These are phyloP conservation scores for Sinocyclocheilus anophthalmus DNA, from an alignment of 2,113 vertebrate genomes.

Conservation along the genomic window DNA sequence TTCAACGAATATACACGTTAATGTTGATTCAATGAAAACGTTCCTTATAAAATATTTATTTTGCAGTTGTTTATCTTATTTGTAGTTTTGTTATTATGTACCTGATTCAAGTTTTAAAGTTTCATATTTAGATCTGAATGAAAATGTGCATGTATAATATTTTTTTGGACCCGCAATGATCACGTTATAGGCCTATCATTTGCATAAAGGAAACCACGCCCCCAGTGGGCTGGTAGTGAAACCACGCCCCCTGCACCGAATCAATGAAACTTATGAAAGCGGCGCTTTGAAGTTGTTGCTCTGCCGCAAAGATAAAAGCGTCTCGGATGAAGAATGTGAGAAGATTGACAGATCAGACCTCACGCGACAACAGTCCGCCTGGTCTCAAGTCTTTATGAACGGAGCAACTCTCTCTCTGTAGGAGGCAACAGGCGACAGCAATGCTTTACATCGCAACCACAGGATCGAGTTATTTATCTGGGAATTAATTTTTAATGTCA, in stretches of 20 bases:
- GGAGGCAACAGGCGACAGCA: background rate
- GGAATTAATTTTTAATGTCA: slow-evolving; percentile 29
- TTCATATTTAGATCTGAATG: background rate
- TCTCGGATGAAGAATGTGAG: background rate
- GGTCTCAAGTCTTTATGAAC: background rate
- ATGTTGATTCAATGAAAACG: too few relatives aligned
- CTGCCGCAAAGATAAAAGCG: background rate
- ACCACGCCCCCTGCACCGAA: slow-evolving; percentile 12
- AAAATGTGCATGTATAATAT: background rate
- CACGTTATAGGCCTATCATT: background rate
- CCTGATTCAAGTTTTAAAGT: background rate
- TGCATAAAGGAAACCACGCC: slow-evolving; percentile 6
- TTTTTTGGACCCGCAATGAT: background rate
- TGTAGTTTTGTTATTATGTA: background rate
- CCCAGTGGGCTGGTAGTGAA: slow-evolving; percentile 11
- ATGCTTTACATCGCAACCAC: background rate
- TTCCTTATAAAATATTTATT: too few relatives aligned
- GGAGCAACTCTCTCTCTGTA: background rate
- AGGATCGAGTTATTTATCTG: slow-evolving; percentile 2
- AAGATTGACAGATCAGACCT: background rate
- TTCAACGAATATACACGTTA: too few relatives aligned
- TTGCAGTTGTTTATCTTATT: background rate
- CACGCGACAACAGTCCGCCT: background rate
- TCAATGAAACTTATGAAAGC: slow-evolving; percentile 69
- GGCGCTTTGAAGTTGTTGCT: background rate